A percentile compares a stretch with the other conserved stretches of the same genome.
phyloP scores from a whole-genome alignment of 2,113 vertebrate genomes.

The Antigone vipio region DNA sequence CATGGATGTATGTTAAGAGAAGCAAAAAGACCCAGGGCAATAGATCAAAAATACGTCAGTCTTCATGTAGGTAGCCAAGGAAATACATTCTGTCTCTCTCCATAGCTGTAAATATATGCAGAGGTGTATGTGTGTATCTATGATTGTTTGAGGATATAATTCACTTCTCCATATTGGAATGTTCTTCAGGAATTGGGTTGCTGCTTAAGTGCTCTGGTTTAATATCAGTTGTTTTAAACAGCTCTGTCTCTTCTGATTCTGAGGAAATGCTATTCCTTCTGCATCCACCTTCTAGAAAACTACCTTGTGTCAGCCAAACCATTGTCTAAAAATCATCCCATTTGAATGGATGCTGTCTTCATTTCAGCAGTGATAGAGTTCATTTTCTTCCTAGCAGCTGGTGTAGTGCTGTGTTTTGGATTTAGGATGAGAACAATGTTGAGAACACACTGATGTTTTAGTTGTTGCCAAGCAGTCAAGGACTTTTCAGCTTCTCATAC shows the following conservation, averaged over 20 bases:
- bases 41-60: not conserved
- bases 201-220: not conserved
- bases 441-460: too few species aligned
- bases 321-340: not conserved
- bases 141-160: not conserved
- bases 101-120: not conserved
- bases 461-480: too few species aligned
- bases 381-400: too few species aligned
- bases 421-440: too few species aligned
- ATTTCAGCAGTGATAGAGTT: too few species aligned
- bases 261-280: not conserved
- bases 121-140: not conserved
- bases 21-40: not conserved
- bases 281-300: not conserved
- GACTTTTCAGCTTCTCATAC: too few species aligned
- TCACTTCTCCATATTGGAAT: not conserved
- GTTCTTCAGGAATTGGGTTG: accelerated
- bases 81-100: not conserved
- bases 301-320: not conserved
- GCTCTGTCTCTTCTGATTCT: not conserved
- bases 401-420: too few species aligned
- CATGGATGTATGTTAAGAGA: not conserved
- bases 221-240: not conserved
- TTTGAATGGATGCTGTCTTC: not conserved
- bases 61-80: not conserved